Conservation (phyloP, 2,797 vertebrate genomes). For the Odontamblyopus rebecca region DNA sequence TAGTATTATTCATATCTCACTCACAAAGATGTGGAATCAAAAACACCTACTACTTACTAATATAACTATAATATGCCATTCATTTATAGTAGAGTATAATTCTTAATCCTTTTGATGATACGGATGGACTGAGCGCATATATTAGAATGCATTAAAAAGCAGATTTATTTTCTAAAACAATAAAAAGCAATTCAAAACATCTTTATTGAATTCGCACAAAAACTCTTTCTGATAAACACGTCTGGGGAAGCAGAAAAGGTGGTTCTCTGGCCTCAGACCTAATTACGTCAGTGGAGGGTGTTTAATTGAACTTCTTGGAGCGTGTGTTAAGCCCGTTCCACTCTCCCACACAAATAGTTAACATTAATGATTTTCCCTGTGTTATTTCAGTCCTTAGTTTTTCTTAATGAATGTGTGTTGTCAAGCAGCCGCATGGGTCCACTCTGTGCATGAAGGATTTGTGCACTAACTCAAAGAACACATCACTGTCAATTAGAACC, state of each 20-base stretch:
- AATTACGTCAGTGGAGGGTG: constrained; percentile 44
- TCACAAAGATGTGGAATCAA: not conserved
- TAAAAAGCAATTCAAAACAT: constrained; percentile 13
- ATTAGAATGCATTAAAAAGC: not conserved
- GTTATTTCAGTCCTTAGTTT: constrained; percentile 56
- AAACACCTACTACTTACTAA: not conserved
- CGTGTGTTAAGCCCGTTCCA: constrained; percentile 31
- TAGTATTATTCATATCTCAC: not conserved
- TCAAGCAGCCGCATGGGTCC: constrained; percentile 69
- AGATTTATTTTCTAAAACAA: not conserved
- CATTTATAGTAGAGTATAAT: not conserved
- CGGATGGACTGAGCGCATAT: not conserved
- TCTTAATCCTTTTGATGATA: not conserved
- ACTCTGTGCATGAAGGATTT: constrained; percentile 68
- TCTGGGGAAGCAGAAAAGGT: not conserved
- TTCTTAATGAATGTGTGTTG: constrained; percentile 75
- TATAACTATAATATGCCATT: not conserved
- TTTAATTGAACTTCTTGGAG: constrained; percentile 55
- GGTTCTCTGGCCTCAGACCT: constrained; percentile 31
- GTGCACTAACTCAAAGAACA: constrained; percentile 73
- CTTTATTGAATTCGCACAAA: constrained; percentile 9
- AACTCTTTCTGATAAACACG: constrained; percentile 21
- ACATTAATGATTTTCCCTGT: constrained; percentile 29
- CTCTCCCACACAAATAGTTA: constrained; percentile 33
- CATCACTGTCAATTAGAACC: constrained; percentile 80